These are phyloP conservation scores for Erynnis tages DNA, from an alignment of 2,888 invertebrate genomes.

Conservation along the genomic window DNA sequence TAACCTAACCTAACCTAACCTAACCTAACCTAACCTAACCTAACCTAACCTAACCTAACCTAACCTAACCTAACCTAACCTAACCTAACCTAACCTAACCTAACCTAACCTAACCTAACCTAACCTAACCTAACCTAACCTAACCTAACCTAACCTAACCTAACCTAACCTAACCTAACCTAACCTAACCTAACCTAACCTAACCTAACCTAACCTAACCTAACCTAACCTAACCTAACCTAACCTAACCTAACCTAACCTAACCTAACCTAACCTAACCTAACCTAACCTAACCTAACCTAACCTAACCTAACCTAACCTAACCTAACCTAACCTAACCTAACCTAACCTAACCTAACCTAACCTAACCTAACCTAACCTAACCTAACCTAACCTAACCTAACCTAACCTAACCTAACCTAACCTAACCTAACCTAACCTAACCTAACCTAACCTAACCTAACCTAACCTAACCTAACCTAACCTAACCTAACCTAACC, in stretches of 20 bases:
- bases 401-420: slow-evolving; percentile 14
- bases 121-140: slow-evolving; percentile 21
- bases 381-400: slow-evolving; percentile 23
- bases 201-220: slow-evolving; percentile 31
- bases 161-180: slow-evolving; percentile 32
- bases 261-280: slow-evolving; percentile 31
- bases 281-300: slow-evolving; percentile 29
- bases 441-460: slow-evolving; percentile 34
- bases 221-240: slow-evolving; percentile 30
- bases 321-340: slow-evolving; percentile 31
- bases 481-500: slow-evolving; percentile 36
- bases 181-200: slow-evolving; percentile 30
- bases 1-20: slow-evolving; percentile 29
- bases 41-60: slow-evolving; percentile 25
- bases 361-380: slow-evolving; percentile 33
- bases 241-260: slow-evolving; percentile 30
- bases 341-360: slow-evolving; percentile 31
- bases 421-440: slow-evolving; percentile 32
- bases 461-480: slow-evolving; percentile 34
- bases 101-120: slow-evolving; percentile 31
- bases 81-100: slow-evolving; percentile 25
- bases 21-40: slow-evolving; percentile 31
- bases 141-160: slow-evolving; percentile 30
- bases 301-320: slow-evolving; percentile 23
- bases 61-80: slow-evolving; percentile 26